Evolutionary conservation across 2,888 invertebrate species (phyloP).

Genomic region (Tuberolachnus salignus): DNA sequence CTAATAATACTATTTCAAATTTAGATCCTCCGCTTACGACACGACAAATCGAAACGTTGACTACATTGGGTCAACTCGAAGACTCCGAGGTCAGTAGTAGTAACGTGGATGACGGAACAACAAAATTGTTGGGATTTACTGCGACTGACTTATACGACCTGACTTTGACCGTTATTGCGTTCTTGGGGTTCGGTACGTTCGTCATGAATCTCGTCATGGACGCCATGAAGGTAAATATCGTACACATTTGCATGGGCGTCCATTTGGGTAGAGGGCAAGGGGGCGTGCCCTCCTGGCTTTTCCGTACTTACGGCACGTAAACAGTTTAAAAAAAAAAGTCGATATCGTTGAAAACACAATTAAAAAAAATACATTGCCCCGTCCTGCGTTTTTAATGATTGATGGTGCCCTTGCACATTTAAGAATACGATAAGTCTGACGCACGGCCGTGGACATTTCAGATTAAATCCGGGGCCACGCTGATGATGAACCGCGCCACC

Average conservation of each 20-base stretch:
- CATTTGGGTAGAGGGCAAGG: too few relatives aligned
- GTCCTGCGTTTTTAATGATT: too few relatives aligned
- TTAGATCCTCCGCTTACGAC: neutral
- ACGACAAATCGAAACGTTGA: neutral
- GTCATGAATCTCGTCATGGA: conserved; percentile 49
- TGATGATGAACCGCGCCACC: conserved; percentile 19
- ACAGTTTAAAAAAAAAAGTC: too few relatives aligned
- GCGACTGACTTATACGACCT: conserved; percentile 40
- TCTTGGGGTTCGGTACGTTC: conserved; percentile 49
- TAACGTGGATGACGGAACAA: neutral
- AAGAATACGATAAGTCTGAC: too few relatives aligned
- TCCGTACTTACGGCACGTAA: too few relatives aligned
- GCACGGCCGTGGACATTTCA: neutral
- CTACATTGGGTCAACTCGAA: neutral
- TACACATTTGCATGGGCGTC: neutral
- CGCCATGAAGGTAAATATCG: conserved; percentile 27
- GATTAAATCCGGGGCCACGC: conserved; percentile 23
- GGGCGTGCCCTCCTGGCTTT: too few relatives aligned
- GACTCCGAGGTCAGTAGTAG: neutral
- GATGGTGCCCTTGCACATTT: too few relatives aligned
- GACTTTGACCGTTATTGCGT: conserved; percentile 43
- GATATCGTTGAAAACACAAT: too few relatives aligned
- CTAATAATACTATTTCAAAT: neutral
- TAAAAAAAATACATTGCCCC: too few relatives aligned
- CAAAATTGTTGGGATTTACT: neutral